A percentile compares a stretch with the other conserved stretches of the same genome.
Evolutionary conservation across 2,888 invertebrate genomes (phyloP).

Genomic region (Prenolepis imparis): DNA sequence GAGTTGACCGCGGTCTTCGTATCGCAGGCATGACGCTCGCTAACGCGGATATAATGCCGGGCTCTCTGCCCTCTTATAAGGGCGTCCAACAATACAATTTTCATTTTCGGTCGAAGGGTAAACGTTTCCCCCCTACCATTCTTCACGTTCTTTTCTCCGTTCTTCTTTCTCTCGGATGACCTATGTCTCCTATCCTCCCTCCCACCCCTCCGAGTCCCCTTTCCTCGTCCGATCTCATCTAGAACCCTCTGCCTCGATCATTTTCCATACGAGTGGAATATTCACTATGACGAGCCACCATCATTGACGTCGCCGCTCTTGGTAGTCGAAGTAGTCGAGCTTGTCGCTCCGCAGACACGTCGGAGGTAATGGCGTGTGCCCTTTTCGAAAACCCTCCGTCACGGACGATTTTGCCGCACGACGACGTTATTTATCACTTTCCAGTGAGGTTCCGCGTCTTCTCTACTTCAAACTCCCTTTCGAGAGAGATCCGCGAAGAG

Average conservation of each 20-base stretch:
- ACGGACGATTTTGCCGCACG: constrained; percentile 81
- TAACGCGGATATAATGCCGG: constrained; percentile 80
- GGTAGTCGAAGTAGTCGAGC: constrained; percentile 55
- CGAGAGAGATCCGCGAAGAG: constrained; percentile 32
- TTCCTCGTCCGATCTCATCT: constrained; percentile 7
- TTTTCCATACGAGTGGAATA: constrained; percentile 61
- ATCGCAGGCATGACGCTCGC: constrained; percentile 66
- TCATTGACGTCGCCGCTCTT: constrained; percentile 33
- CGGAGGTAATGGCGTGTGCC: constrained; percentile 84
- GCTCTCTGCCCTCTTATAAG: constrained; percentile 66
- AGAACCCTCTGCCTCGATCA: constrained; percentile 21
- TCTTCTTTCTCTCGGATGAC: constrained; percentile 35
- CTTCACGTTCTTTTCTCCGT: constrained; percentile 59
- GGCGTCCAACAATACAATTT: constrained; percentile 77
- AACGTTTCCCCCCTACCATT: constrained; percentile 56
- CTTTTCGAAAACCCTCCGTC: constrained; percentile 80
- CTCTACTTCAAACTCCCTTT: constrained; percentile 35
- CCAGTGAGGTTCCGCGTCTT: constrained; percentile 68
- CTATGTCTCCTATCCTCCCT: neutral
- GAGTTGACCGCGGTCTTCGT: constrained; percentile 77
- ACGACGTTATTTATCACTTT: constrained; percentile 80
- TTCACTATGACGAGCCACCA: constrained; percentile 62
- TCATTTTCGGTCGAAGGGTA: constrained; percentile 76
- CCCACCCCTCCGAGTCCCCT: no score
- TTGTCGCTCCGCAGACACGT: constrained; percentile 71